Evolutionary conservation across 2,888 invertebrate species (phyloP).

Genomic region (Notodonta dromedarius): DNA sequence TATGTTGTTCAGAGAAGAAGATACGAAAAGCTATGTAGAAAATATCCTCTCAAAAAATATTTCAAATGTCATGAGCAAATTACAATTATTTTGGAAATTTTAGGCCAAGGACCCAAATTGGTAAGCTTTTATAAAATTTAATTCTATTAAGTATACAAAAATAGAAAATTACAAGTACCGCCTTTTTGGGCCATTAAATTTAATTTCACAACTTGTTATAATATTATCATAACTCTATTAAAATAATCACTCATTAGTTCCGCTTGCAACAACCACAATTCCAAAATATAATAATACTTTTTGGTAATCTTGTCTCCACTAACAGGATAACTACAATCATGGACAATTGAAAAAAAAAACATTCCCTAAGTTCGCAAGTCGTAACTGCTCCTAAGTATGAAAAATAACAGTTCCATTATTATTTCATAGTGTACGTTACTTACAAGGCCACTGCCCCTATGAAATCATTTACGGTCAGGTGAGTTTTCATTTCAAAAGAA

Average conservation of each 20-base stretch:
- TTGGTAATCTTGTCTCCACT: slow-evolving; percentile 18
- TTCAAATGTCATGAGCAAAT: too few relatives aligned
- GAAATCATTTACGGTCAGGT: slow-evolving; percentile 80
- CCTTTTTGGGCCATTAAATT: background rate
- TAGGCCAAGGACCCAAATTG: too few relatives aligned
- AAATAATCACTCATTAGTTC: background rate
- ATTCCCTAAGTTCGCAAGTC: too few relatives aligned
- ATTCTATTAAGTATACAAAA: too few relatives aligned
- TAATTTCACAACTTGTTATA: background rate
- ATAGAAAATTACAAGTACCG: too few relatives aligned
- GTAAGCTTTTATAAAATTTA: too few relatives aligned
- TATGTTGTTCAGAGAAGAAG: too few relatives aligned
- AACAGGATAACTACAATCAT: too few relatives aligned
- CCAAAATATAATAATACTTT: slow-evolving; percentile 9
- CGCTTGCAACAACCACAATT: background rate
- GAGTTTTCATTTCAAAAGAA: slow-evolving; percentile 75
- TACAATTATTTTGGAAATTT: too few relatives aligned
- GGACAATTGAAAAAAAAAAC: too few relatives aligned
- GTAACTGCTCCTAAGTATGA: slow-evolving; percentile 6
- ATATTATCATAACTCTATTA: background rate
- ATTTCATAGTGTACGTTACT: slow-evolving; percentile 63
- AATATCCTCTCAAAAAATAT: too few relatives aligned
- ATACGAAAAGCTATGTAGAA: too few relatives aligned
- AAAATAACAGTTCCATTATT: slow-evolving; percentile 53
- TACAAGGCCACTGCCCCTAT: slow-evolving; percentile 76